phyloP scores from a whole-genome alignment of 1,140 invertebrate genomes.

The Orussus abietinus region DNA sequence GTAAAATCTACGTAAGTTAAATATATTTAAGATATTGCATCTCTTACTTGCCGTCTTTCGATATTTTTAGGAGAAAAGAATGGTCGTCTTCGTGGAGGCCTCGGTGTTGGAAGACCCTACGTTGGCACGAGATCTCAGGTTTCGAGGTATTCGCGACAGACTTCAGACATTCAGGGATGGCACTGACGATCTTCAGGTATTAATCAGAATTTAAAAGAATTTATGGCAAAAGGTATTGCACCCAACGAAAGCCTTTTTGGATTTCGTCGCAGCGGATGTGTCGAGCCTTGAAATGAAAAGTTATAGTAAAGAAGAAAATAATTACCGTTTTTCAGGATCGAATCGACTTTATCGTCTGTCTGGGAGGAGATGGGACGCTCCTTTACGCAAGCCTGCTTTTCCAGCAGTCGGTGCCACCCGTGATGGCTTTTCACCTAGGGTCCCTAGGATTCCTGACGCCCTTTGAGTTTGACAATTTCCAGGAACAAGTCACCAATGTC shows the following conservation, averaged over 20 bases:
- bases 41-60: conserved; percentile 13
- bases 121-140: conserved; percentile 69
- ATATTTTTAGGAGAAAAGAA: conserved; percentile 76
- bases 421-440: conserved; percentile 98
- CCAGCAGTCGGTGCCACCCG: conserved; percentile 92
- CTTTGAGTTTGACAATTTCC: conserved; percentile 92
- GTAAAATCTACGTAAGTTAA: background rate
- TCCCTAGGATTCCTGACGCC: conserved; percentile 94
- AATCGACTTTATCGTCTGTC: conserved; percentile 94
- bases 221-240: background rate
- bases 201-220: background rate
- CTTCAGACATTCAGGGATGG: conserved; percentile 89
- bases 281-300: conserved; percentile 1
- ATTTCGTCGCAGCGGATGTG: too few species aligned
- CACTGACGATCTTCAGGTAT: conserved; percentile 70
- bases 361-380: conserved; percentile 95
- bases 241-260: too few species aligned
- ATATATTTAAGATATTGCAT: conserved; percentile 2
- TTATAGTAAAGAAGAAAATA: conserved; percentile 1
- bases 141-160: conserved; percentile 71
- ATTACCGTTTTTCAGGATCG: conserved; percentile 66
- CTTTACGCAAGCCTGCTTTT: conserved; percentile 93
- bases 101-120: conserved; percentile 80
- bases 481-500: conserved; percentile 88
- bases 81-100: conserved; percentile 92